phyloP scores from a whole-genome alignment of 2,888 invertebrate species.

The Diarsia dahlii region DNA sequence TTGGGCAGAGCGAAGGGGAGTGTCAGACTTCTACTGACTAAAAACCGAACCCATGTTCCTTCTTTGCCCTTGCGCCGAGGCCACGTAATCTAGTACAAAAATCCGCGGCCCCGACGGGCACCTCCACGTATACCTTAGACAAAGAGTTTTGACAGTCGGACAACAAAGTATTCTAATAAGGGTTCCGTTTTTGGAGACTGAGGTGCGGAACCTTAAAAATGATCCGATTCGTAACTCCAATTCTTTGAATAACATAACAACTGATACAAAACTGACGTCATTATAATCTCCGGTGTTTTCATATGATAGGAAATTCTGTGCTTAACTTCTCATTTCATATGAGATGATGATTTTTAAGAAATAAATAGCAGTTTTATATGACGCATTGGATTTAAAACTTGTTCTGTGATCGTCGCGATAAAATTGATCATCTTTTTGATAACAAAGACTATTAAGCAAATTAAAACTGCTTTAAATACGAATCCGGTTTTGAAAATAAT shows the following conservation, averaged over 20 bases:
- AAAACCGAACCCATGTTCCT: no score
- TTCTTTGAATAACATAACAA: conserved; percentile 4
- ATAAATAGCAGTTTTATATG: conserved; percentile 2
- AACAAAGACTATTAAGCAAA: neutral
- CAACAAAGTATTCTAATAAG: no score
- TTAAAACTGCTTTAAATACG: neutral
- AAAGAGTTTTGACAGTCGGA: no score
- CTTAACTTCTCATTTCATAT: neutral
- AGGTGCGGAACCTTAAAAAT: neutral
- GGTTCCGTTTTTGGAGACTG: no score
- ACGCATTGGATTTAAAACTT: conserved; percentile 25
- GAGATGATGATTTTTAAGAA: neutral
- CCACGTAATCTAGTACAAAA: no score
- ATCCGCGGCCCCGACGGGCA: no score
- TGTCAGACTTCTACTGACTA: no score
- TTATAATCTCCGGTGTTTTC: neutral
- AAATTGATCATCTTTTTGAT: conserved; percentile 1
- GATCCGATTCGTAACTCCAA: neutral
- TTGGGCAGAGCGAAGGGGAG: no score
- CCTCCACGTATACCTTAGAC: no score
- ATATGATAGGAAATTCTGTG: neutral
- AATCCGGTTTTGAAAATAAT: neutral
- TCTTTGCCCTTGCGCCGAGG: no score
- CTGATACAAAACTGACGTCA: conserved; percentile 13
- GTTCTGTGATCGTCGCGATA: conserved; percentile 2